Evolutionary conservation across 2,797 vertebrate genomes (phyloP).

Genomic region (Argya squamiceps): DNA sequence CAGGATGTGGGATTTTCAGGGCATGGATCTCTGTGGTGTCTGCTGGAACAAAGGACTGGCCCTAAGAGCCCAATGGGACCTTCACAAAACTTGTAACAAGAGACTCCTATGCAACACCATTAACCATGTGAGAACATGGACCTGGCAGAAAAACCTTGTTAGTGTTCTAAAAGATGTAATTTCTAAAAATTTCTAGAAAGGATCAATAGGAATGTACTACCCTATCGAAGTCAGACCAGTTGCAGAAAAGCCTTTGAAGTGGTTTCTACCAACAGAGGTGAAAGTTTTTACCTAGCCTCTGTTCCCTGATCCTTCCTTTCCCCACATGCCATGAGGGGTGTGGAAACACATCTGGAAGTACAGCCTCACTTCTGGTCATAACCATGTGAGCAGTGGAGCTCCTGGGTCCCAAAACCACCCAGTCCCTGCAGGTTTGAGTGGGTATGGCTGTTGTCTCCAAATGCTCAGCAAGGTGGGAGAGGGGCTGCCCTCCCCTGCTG

Average conservation of each 20-base stretch:
- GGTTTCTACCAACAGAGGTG: neutral
- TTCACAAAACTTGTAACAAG: neutral
- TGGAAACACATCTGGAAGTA: neutral
- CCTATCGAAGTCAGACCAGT: neutral
- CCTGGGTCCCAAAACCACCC: rapidly evolving
- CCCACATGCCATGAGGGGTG: neutral
- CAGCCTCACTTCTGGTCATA: neutral
- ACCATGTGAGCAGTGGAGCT: rapidly evolving
- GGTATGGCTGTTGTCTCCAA: rapidly evolving
- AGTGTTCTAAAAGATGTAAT: neutral
- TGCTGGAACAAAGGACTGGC: neutral
- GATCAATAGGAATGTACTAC: neutral
- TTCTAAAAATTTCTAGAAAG: neutral
- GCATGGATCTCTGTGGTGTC: neutral
- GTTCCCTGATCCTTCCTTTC: neutral
- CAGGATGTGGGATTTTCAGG: neutral
- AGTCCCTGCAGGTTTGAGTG: neutral
- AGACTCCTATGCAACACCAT: neutral
- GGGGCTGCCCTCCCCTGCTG: neutral
- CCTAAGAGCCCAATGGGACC: rapidly evolving
- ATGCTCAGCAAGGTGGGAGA: rapidly evolving
- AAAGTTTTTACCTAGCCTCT: neutral
- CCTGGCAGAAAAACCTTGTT: neutral
- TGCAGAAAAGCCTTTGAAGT: neutral
- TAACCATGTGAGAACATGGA: neutral